phyloP scores from a whole-genome alignment of 2,113 vertebrate species.

The Chamaea fasciata region DNA sequence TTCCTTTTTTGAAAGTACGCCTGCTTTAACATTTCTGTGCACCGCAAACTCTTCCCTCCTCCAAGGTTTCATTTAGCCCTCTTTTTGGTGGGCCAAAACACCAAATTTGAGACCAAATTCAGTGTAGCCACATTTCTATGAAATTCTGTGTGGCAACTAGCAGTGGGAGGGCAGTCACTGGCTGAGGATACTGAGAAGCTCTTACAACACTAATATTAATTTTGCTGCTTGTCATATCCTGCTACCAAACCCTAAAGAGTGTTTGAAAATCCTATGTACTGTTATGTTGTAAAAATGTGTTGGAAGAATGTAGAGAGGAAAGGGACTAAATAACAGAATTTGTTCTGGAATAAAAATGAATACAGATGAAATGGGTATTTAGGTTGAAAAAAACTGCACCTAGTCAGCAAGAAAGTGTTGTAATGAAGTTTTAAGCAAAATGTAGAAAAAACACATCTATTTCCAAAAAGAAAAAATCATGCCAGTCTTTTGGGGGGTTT shows the following conservation, averaged over 20 bases:
- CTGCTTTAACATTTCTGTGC: background rate
- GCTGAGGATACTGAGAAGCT: background rate
- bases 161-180: background rate
- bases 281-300: background rate
- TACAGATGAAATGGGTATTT: background rate
- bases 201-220: background rate
- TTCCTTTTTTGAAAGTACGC: fast-evolving
- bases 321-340: background rate
- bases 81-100: background rate
- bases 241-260: background rate
- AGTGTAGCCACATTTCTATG: background rate
- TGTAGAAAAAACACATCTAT: background rate
- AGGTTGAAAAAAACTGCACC: background rate
- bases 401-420: background rate
- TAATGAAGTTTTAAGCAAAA: background rate
- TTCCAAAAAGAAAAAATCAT: background rate
- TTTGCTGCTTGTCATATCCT: background rate
- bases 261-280: background rate
- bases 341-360: background rate
- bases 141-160: background rate
- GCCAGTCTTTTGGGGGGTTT: background rate
- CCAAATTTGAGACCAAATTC: background rate
- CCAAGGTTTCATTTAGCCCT: background rate
- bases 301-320: background rate
- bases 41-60: fast-evolving